Percentiles rank a stretch among this genome's conserved stretches.
These are phyloP conservation scores for Aegypius monachus DNA, from an alignment of 2,113 vertebrate genomes.

Conservation along the genomic window DNA sequence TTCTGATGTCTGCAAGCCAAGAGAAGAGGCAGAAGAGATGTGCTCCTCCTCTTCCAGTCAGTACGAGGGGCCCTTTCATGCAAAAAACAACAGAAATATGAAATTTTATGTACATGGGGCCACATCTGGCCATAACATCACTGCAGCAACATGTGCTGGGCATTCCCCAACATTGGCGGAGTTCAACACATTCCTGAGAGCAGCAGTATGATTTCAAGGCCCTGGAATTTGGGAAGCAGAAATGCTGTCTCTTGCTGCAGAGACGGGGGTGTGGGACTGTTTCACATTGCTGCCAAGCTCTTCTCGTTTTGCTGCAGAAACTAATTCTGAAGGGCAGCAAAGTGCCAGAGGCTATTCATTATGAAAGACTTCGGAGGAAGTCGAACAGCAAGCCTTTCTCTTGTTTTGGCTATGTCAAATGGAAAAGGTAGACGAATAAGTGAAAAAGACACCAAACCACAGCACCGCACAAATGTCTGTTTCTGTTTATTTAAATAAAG, in stretches of 20 bases:
- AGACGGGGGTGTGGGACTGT: neutral
- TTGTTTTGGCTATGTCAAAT: neutral
- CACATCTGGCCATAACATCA: conserved; percentile 12
- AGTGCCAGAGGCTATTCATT: neutral
- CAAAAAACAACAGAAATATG: neutral
- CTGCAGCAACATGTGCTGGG: neutral
- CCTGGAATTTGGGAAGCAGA: conserved; percentile 36
- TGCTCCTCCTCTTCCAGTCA: neutral
- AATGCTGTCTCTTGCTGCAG: neutral
- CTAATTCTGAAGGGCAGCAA: neutral
- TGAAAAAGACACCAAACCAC: neutral
- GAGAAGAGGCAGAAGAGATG: neutral
- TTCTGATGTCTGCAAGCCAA: neutral
- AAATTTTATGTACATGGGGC: neutral
- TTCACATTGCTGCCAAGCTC: neutral
- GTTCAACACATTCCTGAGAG: neutral
- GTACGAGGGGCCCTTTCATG: rapidly evolving
- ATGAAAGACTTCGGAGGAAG: neutral
- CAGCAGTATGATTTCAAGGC: conserved; percentile 18
- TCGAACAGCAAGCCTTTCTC: rapidly evolving
- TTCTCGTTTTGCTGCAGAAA: neutral
- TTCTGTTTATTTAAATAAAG: neutral
- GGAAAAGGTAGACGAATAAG: neutral
- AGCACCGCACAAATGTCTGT: neutral
- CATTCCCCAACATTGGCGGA: neutral